Evolutionary conservation across 1,140 invertebrate species (phyloP).

Genomic region (Lasioglossum baleicum): DNA sequence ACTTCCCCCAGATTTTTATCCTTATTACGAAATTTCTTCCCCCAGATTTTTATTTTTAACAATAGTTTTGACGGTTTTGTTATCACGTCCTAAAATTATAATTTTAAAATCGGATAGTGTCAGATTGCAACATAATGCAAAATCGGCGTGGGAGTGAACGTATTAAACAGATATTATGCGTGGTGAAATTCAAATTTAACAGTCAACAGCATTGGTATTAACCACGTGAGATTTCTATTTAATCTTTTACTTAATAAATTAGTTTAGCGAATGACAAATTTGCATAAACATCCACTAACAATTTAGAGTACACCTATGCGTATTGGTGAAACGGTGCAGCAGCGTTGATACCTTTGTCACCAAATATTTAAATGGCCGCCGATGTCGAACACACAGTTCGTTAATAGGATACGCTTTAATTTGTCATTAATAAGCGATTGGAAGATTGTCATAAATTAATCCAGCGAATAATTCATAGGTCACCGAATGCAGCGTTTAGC

Average conservation of each 20-base stretch:
- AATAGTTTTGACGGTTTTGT: too few species aligned
- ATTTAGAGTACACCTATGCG: background rate
- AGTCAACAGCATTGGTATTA: too few species aligned
- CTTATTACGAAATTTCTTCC: too few species aligned
- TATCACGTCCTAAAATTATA: too few species aligned
- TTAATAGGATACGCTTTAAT: background rate
- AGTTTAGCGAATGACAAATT: background rate
- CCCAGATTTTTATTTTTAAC: too few species aligned
- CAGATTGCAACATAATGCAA: too few species aligned
- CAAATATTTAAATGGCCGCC: background rate
- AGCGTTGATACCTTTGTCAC: background rate
- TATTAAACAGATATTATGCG: too few species aligned
- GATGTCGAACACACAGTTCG: background rate
- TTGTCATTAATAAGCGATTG: background rate
- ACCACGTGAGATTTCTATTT: too few species aligned
- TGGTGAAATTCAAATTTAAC: too few species aligned
- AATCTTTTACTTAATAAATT: background rate
- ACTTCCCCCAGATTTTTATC: too few species aligned
- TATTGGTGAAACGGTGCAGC: background rate
- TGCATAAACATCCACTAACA: background rate
- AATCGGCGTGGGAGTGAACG: too few species aligned
- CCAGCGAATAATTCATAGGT: constrained; percentile 19
- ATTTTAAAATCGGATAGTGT: too few species aligned
- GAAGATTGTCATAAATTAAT: background rate
- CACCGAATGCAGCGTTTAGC: constrained; percentile 7